These are phyloP conservation scores for Andrena chrysosceles DNA, from an alignment of 2,888 invertebrate genomes.

Conservation along the genomic window DNA sequence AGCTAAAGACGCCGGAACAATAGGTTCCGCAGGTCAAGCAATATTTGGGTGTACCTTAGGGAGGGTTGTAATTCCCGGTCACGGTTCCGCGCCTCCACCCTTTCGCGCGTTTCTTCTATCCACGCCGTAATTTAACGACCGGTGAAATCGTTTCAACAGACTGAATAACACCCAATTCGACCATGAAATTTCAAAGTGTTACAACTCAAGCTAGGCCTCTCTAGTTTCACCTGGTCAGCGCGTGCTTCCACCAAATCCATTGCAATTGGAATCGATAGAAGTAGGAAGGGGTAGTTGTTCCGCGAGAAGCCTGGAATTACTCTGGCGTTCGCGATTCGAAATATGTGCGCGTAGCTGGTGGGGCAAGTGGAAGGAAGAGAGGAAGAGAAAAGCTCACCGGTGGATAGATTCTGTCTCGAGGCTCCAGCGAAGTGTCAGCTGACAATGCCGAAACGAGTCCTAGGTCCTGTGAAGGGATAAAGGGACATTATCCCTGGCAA, in stretches of 20 bases:
- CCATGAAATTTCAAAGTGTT: not conserved
- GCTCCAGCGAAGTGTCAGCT: constrained; percentile 73
- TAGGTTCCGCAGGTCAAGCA: constrained; percentile 35
- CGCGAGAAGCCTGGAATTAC: not conserved
- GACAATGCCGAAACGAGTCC: constrained; percentile 75
- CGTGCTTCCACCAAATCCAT: no score
- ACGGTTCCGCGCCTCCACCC: not conserved
- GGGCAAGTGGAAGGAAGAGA: constrained; percentile 30
- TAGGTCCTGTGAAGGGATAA: constrained; percentile 75
- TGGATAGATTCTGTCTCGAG: constrained; percentile 66
- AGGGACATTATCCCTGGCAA: constrained; percentile 76
- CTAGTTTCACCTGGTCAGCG: not conserved
- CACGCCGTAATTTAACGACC: constrained; percentile 14
- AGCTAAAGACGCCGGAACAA: constrained; percentile 9
- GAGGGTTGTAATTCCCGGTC: constrained; percentile 40
- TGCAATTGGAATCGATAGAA: no score
- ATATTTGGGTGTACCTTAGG: constrained; percentile 13
- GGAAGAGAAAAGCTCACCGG: constrained; percentile 49
- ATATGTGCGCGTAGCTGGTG: constrained; percentile 32
- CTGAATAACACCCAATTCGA: not conserved
- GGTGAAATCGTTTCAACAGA: constrained; percentile 25
- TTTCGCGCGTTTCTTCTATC: not conserved
- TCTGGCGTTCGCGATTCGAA: constrained; percentile 22
- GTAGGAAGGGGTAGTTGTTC: not conserved
- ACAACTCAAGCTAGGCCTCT: not conserved